These are phyloP conservation scores for Sciurus niger DNA, from an alignment of 2,113 vertebrate genomes.

Conservation along the genomic window DNA sequence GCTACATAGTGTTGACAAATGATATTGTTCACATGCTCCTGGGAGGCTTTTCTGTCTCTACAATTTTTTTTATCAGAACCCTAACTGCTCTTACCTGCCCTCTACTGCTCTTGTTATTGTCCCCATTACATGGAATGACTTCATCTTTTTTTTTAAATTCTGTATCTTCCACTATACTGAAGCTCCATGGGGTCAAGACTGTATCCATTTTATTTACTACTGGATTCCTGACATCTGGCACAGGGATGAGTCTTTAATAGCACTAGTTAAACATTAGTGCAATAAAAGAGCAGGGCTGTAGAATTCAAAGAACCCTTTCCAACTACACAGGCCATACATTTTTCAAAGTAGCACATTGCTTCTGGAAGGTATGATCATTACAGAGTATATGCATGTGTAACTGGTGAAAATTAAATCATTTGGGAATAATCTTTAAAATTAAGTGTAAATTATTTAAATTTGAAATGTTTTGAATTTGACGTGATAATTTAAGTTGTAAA, in stretches of 20 bases:
- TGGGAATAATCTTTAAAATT: not conserved
- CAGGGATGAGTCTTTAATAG: not conserved
- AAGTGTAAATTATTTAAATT: not conserved
- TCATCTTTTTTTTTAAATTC: not conserved
- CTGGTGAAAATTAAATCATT: not conserved
- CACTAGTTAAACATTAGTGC: constrained; percentile 19
- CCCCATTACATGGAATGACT: not conserved
- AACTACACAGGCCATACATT: not conserved
- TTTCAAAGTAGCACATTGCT: not conserved
- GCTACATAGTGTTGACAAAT: not conserved
- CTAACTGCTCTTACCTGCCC: not conserved
- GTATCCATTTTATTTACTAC: not conserved
- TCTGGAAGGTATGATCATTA: not conserved
- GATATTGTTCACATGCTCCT: not conserved
- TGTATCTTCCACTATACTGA: not conserved
- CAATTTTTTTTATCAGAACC: not conserved
- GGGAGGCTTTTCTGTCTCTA: not conserved
- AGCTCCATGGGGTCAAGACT: not conserved
- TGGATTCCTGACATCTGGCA: not conserved
- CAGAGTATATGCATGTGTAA: not conserved
- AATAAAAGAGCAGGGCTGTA: not conserved
- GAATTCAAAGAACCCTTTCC: not conserved
- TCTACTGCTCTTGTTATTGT: not conserved
- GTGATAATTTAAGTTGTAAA: not conserved
- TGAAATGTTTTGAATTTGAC: not conserved